Evolutionary conservation across 2,888 invertebrate genomes (phyloP).

Genomic region (Andrena chrysosceles): DNA sequence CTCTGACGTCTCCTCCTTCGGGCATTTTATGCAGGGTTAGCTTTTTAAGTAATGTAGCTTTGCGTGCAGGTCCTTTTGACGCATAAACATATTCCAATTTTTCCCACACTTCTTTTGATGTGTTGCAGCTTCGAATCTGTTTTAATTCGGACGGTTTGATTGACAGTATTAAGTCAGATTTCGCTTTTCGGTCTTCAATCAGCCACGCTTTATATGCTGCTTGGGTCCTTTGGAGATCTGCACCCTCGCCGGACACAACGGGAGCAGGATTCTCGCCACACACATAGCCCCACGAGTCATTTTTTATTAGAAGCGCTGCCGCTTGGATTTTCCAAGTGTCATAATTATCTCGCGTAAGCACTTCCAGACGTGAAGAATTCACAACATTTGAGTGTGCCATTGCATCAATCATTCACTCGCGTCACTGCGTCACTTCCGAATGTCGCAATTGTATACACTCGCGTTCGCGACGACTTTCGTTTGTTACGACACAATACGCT

Average conservation of each 20-base stretch:
- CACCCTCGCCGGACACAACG: neutral
- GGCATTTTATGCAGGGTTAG: constrained; percentile 9
- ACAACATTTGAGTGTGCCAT: neutral
- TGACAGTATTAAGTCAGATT: constrained; percentile 1
- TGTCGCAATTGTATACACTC: neutral
- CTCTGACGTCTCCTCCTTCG: neutral
- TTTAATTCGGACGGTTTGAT: constrained; percentile 10
- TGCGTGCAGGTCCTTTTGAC: constrained; percentile 11
- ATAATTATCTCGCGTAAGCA: constrained; percentile 8
- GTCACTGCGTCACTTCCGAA: neutral
- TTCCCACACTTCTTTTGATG: neutral
- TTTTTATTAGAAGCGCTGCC: neutral
- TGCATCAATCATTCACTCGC: neutral
- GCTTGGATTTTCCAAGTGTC: constrained; percentile 12
- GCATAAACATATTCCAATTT: constrained; percentile 21
- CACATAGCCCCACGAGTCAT: neutral
- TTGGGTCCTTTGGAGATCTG: neutral
- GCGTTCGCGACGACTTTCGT: neutral
- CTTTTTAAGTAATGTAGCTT: constrained; percentile 4
- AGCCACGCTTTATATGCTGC: neutral
- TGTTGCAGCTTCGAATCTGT: neutral
- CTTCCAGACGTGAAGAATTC: neutral
- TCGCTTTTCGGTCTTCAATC: neutral
- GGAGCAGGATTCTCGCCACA: neutral
- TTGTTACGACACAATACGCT: neutral